These are phyloP conservation scores for Varecia variegata DNA, from an alignment of 2,797 vertebrate species.

Conservation along the genomic window DNA sequence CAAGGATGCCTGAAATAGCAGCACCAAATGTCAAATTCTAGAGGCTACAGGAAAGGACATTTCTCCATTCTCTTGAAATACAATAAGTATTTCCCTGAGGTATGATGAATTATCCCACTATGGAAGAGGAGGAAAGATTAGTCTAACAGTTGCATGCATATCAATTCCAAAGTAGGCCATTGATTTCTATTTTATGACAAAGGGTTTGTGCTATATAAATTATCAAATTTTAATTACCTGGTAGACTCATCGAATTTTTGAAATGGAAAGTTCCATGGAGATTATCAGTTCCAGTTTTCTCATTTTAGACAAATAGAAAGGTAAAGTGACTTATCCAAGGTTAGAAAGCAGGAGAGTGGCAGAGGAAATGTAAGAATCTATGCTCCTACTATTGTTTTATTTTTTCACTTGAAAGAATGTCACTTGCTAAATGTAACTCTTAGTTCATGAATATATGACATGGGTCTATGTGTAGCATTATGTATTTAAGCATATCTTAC, in stretches of 20 bases:
- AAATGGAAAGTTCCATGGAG: background rate
- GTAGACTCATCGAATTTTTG: background rate
- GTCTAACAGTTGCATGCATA: background rate
- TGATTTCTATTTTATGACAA: background rate
- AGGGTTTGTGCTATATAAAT: background rate
- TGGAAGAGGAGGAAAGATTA: background rate
- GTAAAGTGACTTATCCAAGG: background rate
- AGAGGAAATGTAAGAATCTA: background rate
- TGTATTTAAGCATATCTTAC: background rate
- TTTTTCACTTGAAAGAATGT: slow-evolving; percentile 7
- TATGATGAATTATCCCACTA: slow-evolving; percentile 18
- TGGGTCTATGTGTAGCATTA: background rate
- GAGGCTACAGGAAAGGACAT: background rate
- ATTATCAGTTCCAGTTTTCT: background rate
- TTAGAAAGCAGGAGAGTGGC: background rate
- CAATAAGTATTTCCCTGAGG: background rate
- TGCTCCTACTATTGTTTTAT: background rate
- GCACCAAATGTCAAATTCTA: slow-evolving; percentile 43
- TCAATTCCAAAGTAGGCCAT: slow-evolving; percentile 19
- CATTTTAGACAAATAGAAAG: background rate
- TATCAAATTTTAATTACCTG: background rate
- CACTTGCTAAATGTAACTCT: background rate
- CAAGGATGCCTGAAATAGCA: background rate
- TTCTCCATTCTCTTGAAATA: slow-evolving; percentile 47
- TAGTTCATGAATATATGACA: background rate